Conservation (phyloP, 1,140 invertebrate genomes). For the Ceratosolen fusciceps region DNA sequence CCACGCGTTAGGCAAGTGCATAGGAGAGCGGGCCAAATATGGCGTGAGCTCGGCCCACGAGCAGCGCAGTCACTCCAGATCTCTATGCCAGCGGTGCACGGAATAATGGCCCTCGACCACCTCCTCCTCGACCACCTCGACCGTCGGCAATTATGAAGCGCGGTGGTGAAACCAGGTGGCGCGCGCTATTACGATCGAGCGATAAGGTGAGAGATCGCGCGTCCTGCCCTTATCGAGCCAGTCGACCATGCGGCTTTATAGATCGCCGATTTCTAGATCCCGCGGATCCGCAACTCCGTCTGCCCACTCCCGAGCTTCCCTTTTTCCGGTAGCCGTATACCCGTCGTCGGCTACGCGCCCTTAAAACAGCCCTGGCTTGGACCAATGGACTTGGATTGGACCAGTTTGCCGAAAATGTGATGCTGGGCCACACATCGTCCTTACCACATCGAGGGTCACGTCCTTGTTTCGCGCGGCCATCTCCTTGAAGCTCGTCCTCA, state of each 20-base stretch:
- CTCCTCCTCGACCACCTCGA: too few species aligned
- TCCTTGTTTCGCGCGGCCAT: constrained; percentile 58
- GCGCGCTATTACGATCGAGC: constrained; percentile 12
- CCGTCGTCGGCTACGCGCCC: not conserved
- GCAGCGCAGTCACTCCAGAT: constrained; percentile 33
- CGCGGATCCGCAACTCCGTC: not conserved
- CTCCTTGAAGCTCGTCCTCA: constrained; percentile 70
- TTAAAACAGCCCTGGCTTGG: too few species aligned
- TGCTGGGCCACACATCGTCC: not conserved
- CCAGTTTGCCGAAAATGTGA: not conserved
- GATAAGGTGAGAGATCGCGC: constrained; percentile 23
- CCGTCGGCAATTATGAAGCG: constrained; percentile 25
- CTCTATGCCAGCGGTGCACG: not conserved
- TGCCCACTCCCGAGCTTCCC: too few species aligned
- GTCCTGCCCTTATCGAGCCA: constrained; percentile 17
- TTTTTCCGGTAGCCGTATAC: too few species aligned
- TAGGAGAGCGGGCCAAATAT: constrained; percentile 62
- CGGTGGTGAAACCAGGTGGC: constrained; percentile 37
- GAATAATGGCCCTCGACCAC: too few species aligned
- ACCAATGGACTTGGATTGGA: not conserved
- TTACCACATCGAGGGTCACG: constrained; percentile 60
- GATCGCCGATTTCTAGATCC: not conserved
- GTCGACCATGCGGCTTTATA: not conserved
- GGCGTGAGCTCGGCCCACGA: constrained; percentile 65
- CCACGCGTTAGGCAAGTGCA: constrained; percentile 54